Evolutionary conservation across 2,797 vertebrate genomes (phyloP), one percentile per base, ranked within the genome.

Genomic region (Peromyscus aztecus): DNA sequence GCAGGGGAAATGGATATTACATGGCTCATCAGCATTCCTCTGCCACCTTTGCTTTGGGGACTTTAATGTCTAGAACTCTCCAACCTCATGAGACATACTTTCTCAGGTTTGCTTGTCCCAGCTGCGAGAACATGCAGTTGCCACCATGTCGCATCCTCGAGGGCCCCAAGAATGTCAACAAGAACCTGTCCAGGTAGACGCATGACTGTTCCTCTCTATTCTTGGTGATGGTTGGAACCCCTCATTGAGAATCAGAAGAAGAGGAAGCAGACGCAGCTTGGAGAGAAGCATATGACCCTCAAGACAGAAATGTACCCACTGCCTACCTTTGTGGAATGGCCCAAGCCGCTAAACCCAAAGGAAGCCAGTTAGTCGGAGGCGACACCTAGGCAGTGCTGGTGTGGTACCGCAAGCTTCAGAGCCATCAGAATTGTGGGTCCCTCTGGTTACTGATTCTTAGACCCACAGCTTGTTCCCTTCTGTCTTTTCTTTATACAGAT

Each of bases 151-250:
- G 87, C 85, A 43, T 52, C 52, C 46, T 76, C 34, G 4, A 4
- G 24, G 46, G 29, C 40, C 8, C 52, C 37, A 89, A 14, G 34
- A 57, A 40, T 37, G 19, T 46, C 27, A 9, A 24, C 57, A 34
- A 46, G 16, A 46, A 52, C 13, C 0, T 3, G 6, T 27, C 16
- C 1, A 6, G 23, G 14, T 3, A 14, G 27, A 23, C 29, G 7
- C 43, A 16, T 49, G 43, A 31, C 24, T 3, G 13, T 31, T 40
- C 19, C 37, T 85, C 89, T 73, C 43, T 73, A 73, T 80, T 87
- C 40, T 84, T 29, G 40, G 16, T 71, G 1, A 37, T 9, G 37
- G 75, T 29, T 10, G 34, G 40, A 63, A 8, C 3, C 46, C 23
- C 16, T 65, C 2, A 1, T 1, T 1, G 1, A 19, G 27, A 88